A percentile compares a stretch with the other conserved stretches of the same genome.
phyloP scores from a whole-genome alignment of 2,888 invertebrate species.

The Saturnia pavonia region DNA sequence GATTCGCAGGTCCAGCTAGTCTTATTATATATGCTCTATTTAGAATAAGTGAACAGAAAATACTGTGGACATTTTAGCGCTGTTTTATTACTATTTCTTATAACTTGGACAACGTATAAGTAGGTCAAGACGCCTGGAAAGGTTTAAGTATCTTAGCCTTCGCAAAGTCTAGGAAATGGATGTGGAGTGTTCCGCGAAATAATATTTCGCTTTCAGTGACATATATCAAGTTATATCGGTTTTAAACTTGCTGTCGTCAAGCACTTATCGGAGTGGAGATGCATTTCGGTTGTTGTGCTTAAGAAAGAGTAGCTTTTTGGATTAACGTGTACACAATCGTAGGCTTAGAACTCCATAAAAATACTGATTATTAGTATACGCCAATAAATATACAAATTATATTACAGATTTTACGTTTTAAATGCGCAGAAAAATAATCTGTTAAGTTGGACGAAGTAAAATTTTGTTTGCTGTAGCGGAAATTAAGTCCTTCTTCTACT shows the following conservation, averaged over 20 bases:
- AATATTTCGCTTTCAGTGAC: conserved; percentile 50
- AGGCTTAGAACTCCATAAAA: no score
- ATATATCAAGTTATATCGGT: conserved; percentile 24
- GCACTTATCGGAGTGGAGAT: not conserved
- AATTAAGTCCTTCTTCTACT: no score
- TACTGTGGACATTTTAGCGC: no score
- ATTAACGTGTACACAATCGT: not conserved
- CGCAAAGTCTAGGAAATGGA: conserved; percentile 66
- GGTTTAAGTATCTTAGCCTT: conserved; percentile 72
- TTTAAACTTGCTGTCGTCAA: conserved; percentile 26
- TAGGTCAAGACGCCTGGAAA: conserved; percentile 72
- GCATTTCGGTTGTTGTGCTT: not conserved
- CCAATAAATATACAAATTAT: no score
- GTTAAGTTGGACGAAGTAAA: no score
- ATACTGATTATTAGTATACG: no score
- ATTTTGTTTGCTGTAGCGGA: no score
- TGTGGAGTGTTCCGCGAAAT: conserved; percentile 55
- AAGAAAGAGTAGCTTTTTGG: not conserved
- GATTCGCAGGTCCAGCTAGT: no score
- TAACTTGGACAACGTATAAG: conserved; percentile 42
- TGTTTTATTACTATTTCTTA: not conserved
- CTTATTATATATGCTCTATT: no score
- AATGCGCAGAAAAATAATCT: no score
- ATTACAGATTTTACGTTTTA: no score
- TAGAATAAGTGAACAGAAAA: no score